Conservation (phyloP, 1,140 invertebrate genomes). For the Penaeus chinensis region DNA sequence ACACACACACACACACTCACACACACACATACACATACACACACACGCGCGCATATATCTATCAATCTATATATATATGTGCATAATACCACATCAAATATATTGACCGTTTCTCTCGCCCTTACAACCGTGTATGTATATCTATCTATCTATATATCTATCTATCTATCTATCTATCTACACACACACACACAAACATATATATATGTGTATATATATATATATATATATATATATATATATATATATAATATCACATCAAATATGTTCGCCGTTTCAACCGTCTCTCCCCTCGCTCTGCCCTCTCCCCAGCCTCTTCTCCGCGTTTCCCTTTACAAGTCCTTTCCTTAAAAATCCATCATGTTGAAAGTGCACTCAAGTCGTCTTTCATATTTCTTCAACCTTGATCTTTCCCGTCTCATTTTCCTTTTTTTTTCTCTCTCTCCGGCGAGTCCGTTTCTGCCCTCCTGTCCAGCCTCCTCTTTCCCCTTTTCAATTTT, state of each 20-base stretch:
- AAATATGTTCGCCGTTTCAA: not conserved
- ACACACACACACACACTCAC: too few species aligned
- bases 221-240: not conserved
- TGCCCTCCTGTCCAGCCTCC: not conserved
- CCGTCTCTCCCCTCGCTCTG: not conserved
- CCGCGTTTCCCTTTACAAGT: not conserved
- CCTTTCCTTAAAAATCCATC: not conserved
- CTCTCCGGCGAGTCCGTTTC: not conserved
- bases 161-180: not conserved
- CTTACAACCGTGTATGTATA: too few species aligned
- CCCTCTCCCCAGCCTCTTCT: not conserved
- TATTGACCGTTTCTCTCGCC: too few species aligned
- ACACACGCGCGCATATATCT: too few species aligned
- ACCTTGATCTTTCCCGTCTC: not conserved
- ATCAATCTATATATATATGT: too few species aligned
- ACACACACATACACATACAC: too few species aligned
- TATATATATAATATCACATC: not conserved
- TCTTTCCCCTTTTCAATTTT: not conserved
- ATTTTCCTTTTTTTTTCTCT: conserved; percentile 11
- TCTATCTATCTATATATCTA: not conserved
- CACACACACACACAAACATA: not conserved
- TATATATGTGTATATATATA: not conserved
- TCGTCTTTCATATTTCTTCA: too few species aligned
- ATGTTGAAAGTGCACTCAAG: too few species aligned
- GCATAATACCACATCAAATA: too few species aligned